Evolutionary conservation across 1,140 invertebrate genomes (phyloP).

Genomic region (Bicyclus anynana): DNA sequence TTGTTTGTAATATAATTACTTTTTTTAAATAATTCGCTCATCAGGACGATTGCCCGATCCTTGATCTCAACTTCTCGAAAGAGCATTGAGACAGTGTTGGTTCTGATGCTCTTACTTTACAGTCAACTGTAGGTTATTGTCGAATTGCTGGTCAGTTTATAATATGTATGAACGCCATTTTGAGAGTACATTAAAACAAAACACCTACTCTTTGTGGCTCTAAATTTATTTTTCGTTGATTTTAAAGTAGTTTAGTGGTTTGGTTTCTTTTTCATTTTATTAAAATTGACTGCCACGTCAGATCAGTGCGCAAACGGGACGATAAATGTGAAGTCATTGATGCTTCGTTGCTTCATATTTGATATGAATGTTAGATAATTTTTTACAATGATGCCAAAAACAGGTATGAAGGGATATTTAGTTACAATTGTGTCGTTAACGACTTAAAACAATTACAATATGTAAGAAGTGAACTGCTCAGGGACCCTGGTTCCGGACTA

Average conservation of each 20-base stretch:
- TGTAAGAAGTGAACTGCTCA: slow-evolving; percentile 15
- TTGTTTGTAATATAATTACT: not conserved
- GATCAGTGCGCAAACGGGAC: not conserved
- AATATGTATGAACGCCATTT: not conserved
- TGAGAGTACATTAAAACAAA: not conserved
- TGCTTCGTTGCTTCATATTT: slow-evolving; percentile 18
- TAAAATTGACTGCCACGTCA: not conserved
- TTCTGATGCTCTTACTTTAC: not conserved
- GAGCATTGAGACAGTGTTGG: not conserved
- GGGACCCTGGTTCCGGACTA: not conserved
- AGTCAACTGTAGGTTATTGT: not conserved
- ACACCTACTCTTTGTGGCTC: not conserved
- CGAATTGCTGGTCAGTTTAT: not conserved
- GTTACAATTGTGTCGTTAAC: slow-evolving; percentile 12
- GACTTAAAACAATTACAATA: slow-evolving; percentile 5
- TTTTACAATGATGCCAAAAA: slow-evolving; percentile 22
- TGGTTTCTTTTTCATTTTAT: not conserved
- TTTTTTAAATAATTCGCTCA: slow-evolving; percentile 1
- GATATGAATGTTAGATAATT: slow-evolving; percentile 12
- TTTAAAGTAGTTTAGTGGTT: not conserved
- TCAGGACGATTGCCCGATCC: slow-evolving; percentile 10
- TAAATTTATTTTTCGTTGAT: not conserved
- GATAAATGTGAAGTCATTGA: slow-evolving; percentile 1
- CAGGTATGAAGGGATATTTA: slow-evolving; percentile 21
- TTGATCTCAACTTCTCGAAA: slow-evolving; percentile 19